phyloP scores from a whole-genome alignment of 2,888 invertebrate genomes.

The Eumacrocentrus americanus region DNA sequence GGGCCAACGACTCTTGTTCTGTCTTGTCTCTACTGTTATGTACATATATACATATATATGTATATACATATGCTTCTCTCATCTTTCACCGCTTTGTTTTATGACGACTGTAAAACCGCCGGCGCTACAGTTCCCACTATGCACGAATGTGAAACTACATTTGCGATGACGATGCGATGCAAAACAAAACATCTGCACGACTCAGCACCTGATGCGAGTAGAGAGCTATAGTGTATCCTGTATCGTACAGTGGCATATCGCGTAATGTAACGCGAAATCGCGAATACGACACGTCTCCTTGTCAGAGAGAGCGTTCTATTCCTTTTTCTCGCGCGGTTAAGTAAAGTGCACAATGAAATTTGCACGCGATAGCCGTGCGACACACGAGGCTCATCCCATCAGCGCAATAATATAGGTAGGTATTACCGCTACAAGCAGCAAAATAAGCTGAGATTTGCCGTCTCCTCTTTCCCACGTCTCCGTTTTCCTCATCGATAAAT shows the following conservation, averaged over 20 bases:
- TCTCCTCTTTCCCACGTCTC: conserved; percentile 25
- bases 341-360: too few relatives aligned
- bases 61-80: neutral
- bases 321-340: too few relatives aligned
- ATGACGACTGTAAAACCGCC: neutral
- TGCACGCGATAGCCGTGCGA: too few relatives aligned
- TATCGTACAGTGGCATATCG: conserved; percentile 21
- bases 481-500: conserved; percentile 23
- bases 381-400: too few relatives aligned
- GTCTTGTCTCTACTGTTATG: too few relatives aligned
- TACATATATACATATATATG: too few relatives aligned
- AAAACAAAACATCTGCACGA: conserved; percentile 24
- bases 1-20: too few relatives aligned
- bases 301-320: neutral
- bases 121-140: neutral
- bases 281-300: conserved; percentile 5
- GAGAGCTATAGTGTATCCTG: conserved; percentile 26
- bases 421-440: too few relatives aligned
- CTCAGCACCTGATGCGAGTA: conserved; percentile 25
- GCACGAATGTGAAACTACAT: neutral
- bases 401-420: too few relatives aligned
- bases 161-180: conserved; percentile 19
- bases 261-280: conserved; percentile 33
- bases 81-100: neutral
- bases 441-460: neutral